phyloP scores from a whole-genome alignment of 2,113 vertebrate species.

The Canis aureus region DNA sequence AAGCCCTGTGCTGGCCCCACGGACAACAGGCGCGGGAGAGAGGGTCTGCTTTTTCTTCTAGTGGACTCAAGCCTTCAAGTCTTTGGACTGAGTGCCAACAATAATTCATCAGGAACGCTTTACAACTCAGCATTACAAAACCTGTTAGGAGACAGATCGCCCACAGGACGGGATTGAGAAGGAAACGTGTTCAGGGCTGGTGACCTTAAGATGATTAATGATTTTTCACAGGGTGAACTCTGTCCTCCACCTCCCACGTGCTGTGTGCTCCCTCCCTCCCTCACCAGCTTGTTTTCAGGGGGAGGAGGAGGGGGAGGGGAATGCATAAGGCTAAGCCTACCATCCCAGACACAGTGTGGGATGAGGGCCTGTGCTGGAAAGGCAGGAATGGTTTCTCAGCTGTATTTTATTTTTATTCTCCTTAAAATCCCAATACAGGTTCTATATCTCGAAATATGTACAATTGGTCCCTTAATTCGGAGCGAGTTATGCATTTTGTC shows the following conservation, averaged over 20 bases:
- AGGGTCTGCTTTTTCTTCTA: conserved; percentile 91
- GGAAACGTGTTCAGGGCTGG: conserved; percentile 85
- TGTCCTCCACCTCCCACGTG: conserved; percentile 76
- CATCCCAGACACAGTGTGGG: neutral
- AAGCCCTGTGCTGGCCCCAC: conserved; percentile 84
- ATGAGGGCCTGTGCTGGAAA: neutral
- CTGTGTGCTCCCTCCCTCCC: conserved; percentile 73
- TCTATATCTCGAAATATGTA: neutral
- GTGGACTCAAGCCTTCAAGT: conserved; percentile 87
- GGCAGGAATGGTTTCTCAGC: neutral
- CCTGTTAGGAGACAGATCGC: conserved; percentile 88
- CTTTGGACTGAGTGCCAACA: conserved; percentile 89
- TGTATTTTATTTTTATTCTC: neutral
- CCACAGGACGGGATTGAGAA: conserved; percentile 84
- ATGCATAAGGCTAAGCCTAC: neutral
- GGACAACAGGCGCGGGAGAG: conserved; percentile 83
- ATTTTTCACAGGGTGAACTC: conserved; percentile 88
- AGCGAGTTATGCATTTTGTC: neutral
- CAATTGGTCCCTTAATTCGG: neutral
- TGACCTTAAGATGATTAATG: conserved; percentile 90
- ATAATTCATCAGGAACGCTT: conserved; percentile 88
- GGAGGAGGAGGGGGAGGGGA: neutral
- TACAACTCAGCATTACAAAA: conserved; percentile 86
- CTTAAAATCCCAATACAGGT: neutral
- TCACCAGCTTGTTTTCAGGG: conserved; percentile 51